These are phyloP conservation scores for Chymomyza fuscimana DNA, from an alignment of 2,888 invertebrate genomes.

Conservation along the genomic window DNA sequence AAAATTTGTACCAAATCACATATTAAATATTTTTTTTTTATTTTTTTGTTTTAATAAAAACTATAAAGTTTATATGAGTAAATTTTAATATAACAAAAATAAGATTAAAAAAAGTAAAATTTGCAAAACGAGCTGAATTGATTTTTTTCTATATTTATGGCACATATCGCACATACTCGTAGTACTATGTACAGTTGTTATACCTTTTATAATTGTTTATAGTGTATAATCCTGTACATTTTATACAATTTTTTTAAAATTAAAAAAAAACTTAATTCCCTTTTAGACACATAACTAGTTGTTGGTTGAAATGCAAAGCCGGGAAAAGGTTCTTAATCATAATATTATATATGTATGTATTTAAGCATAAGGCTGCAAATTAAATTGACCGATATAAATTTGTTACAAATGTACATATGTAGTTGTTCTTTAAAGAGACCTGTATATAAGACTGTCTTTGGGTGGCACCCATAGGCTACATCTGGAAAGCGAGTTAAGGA, in stretches of 20 bases:
- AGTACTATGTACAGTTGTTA: conserved; percentile 44
- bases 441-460: neutral
- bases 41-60: too few relatives aligned
- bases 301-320: conserved; percentile 17
- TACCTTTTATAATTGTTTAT: conserved; percentile 21
- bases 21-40: conserved; percentile 1
- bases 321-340: neutral
- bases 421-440: neutral
- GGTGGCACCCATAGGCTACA: too few relatives aligned
- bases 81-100: conserved; percentile 18
- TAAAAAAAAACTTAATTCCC: neutral
- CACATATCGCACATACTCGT: conserved; percentile 62
- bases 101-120: conserved; percentile 13
- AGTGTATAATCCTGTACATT: conserved; percentile 44
- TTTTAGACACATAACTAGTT: neutral
- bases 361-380: conserved; percentile 54
- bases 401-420: neutral
- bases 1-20: conserved; percentile 66
- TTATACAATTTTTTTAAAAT: conserved; percentile 34
- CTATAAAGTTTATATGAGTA: neutral
- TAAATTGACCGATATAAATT: conserved; percentile 47
- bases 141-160: conserved; percentile 48
- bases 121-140: neutral
- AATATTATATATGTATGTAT: conserved; percentile 33
- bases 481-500: too few relatives aligned